These are phyloP conservation scores for Cenopis cana DNA, from an alignment of 2,888 invertebrate species.

Conservation along the genomic window DNA sequence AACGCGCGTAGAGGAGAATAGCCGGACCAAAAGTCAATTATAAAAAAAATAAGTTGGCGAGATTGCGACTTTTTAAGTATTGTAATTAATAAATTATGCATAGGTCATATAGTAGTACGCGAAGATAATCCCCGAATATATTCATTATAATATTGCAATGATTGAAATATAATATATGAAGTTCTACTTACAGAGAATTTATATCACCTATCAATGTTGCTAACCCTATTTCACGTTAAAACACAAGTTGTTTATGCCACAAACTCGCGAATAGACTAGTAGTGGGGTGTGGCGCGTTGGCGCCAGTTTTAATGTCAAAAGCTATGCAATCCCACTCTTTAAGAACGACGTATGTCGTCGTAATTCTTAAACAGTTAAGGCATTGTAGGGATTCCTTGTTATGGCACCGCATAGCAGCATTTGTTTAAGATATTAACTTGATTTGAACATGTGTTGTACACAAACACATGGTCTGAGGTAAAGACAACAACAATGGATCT, in stretches of 20 bases:
- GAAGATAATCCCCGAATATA: too few species aligned
- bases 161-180: not conserved
- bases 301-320: conserved; percentile 58
- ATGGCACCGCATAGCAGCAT: conserved; percentile 9
- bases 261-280: conserved; percentile 19
- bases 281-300: conserved; percentile 71
- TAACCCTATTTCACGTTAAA: conserved; percentile 16
- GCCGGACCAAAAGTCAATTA: too few species aligned
- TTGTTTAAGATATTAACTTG: conserved; percentile 30
- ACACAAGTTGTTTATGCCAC: conserved; percentile 9
- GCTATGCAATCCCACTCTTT: not conserved
- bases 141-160: too few species aligned
- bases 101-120: too few species aligned
- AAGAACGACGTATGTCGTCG: conserved; percentile 1
- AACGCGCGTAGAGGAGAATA: too few species aligned
- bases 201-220: not conserved
- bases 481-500: not conserved
- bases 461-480: conserved; percentile 12
- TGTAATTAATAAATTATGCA: too few species aligned
- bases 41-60: too few species aligned
- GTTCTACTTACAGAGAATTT: not conserved
- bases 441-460: conserved; percentile 27
- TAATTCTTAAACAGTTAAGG: not conserved
- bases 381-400: conserved; percentile 3
- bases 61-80: too few species aligned